Conservation (phyloP, 2,888 invertebrate genomes). For the Brachylomia viminalis region DNA sequence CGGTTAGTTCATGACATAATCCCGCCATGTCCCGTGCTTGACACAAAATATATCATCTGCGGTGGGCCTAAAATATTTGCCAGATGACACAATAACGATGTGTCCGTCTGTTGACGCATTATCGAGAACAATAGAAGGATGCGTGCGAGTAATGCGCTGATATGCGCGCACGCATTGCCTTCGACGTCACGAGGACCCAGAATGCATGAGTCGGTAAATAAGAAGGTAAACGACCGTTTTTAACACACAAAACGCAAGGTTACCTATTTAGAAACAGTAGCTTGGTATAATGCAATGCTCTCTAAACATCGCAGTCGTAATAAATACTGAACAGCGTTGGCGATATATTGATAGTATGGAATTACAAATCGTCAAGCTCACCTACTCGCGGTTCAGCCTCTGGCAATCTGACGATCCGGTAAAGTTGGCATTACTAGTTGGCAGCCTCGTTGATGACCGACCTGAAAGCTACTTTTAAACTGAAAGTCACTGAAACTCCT, state of each 20-base stretch:
- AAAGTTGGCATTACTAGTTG: background rate
- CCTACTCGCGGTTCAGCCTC: no score
- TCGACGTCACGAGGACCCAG: conserved; percentile 32
- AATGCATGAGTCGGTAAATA: background rate
- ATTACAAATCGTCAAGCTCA: background rate
- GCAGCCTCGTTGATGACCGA: background rate
- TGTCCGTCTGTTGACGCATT: conserved; percentile 57
- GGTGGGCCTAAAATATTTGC: conserved; percentile 39
- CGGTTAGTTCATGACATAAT: conserved; percentile 29
- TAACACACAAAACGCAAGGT: background rate
- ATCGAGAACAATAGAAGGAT: conserved; percentile 66
- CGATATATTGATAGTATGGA: background rate
- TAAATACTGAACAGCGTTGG: background rate
- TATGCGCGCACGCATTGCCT: conserved; percentile 41
- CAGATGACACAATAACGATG: conserved; percentile 47
- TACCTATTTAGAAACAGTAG: background rate
- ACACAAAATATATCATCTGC: conserved; percentile 21
- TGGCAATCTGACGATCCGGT: background rate
- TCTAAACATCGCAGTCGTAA: background rate
- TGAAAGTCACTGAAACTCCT: background rate
- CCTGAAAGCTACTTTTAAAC: background rate
- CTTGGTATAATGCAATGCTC: background rate
- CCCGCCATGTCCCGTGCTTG: background rate
- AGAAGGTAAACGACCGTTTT: conserved; percentile 13
- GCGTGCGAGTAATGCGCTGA: conserved; percentile 46